Evolutionary conservation across 2,888 invertebrate genomes (phyloP).

Genomic region (Standfussiana lucernea): DNA sequence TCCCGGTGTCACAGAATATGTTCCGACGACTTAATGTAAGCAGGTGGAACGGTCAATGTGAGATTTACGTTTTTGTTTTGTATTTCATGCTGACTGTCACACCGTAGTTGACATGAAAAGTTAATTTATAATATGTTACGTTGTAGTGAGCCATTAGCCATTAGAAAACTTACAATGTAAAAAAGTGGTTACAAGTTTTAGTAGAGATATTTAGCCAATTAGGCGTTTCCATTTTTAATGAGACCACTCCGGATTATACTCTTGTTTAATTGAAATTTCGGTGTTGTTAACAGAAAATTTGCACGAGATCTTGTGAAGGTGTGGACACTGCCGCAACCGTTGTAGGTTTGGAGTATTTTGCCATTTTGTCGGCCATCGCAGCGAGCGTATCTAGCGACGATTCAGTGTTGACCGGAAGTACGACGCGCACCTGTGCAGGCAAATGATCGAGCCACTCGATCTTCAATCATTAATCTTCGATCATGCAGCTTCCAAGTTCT

Average conservation of each 20-base stretch:
- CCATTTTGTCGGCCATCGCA: no score
- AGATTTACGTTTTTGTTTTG: conserved; percentile 60
- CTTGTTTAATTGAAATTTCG: not conserved
- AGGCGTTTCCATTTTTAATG: not conserved
- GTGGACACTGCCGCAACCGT: not conserved
- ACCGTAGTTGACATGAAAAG: conserved; percentile 24
- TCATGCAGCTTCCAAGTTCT: not conserved
- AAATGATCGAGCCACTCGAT: conserved; percentile 1
- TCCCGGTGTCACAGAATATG: conserved; percentile 44
- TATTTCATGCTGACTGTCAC: conserved; percentile 29
- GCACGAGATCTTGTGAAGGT: not conserved
- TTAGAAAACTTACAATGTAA: not conserved
- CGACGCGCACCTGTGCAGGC: conserved; percentile 1
- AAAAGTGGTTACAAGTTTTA: not conserved
- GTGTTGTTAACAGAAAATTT: not conserved
- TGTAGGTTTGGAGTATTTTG: not conserved
- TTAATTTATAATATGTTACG: not conserved
- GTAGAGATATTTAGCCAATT: not conserved
- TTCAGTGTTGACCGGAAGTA: conserved; percentile 1
- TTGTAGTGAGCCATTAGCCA: not conserved
- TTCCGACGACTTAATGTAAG: conserved; percentile 42
- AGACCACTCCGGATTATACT: not conserved
- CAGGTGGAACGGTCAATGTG: conserved; percentile 58
- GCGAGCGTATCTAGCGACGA: not conserved
- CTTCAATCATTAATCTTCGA: not conserved